Evolutionary conservation across 37 sponge, comb jelly and placozoan species (phyloP), one percentile per base, ranked within the genome.

Genomic region (Eunapius fragilis): DNA sequence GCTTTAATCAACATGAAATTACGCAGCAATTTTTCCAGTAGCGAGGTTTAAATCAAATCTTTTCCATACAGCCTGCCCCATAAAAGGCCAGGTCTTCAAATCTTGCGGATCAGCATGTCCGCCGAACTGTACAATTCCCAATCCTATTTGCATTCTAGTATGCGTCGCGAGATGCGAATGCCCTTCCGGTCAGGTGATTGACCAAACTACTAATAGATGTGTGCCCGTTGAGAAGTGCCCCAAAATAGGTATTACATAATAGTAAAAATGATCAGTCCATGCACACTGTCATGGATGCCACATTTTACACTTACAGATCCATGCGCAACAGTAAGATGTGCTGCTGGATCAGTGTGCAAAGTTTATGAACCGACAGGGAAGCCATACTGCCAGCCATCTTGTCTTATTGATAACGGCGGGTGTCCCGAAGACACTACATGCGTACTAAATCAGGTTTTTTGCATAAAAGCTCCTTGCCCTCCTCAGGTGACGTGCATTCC

Each of bases 31-130:
- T n/a, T 41, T 3, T 58, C 58, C 58, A 45, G 47, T 45, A n/a
- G 9, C 47, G 4, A 11, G 47, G 7, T 45, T 4, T n/a, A n/a
- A n/a, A 11, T 45, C 4, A 11, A 9, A 11, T 45, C 47, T 11
- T 45, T 58, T 58, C 58, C 58, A 58, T 77, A 13, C 37, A 85
- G 85, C 76, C 37, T 85, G 85, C 25, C 85, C 85, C 67, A 78
- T 85, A 28, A 28, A 76, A 69, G 85, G 85, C 31, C 85, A 85
- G 71, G 19, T 85, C 26, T 85, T 85, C 71, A 85, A 37, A n/a
- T 10, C 22, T 11, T 85, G 85, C 77, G 85, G 85, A 10, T 85
- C 85, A 76, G 85, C 85, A 36, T 85, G 85, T 32, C 85, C 85
- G 37, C 41, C 85, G 14, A 85, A 85, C 45, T 85, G 85, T 68